Evolutionary conservation across 2,888 invertebrate genomes (phyloP).

Genomic region (Cheilosia impressa): DNA sequence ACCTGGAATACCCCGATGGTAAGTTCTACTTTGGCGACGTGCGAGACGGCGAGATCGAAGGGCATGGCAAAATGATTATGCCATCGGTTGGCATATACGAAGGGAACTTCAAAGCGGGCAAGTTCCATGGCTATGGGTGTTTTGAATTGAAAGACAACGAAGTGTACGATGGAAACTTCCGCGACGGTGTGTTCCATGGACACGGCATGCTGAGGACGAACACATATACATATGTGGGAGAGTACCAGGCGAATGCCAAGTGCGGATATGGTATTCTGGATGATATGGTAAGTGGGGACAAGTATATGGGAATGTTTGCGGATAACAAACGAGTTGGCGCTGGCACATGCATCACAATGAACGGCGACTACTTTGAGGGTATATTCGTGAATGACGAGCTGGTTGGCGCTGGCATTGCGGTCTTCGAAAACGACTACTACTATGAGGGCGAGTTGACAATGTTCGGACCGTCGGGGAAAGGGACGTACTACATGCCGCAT

Average conservation of each 20-base stretch:
- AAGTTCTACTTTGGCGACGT: conserved; percentile 92
- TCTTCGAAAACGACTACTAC: conserved; percentile 94
- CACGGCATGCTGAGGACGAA: conserved; percentile 93
- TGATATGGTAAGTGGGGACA: conserved; percentile 93
- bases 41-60: conserved; percentile 85
- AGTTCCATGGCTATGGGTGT: conserved; percentile 91
- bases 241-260: conserved; percentile 91
- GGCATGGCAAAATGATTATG: conserved; percentile 82
- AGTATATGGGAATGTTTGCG: conserved; percentile 95
- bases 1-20: conserved; percentile 92
- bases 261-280: conserved; percentile 96
- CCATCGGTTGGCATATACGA: conserved; percentile 88
- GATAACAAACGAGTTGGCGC: conserved; percentile 93
- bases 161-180: conserved; percentile 93
- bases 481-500: conserved; percentile 90
- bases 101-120: conserved; percentile 88
- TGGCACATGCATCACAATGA: conserved; percentile 93
- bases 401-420: conserved; percentile 93
- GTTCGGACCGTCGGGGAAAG: conserved; percentile 92
- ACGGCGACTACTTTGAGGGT: conserved; percentile 96
- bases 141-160: conserved; percentile 89
- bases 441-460: conserved; percentile 95
- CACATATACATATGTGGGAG: conserved; percentile 94
- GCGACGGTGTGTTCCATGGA: conserved; percentile 92
- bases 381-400: conserved; percentile 91